These are phyloP conservation scores for Mus caroli DNA, from an alignment of 2,797 vertebrate species.

Conservation along the genomic window DNA sequence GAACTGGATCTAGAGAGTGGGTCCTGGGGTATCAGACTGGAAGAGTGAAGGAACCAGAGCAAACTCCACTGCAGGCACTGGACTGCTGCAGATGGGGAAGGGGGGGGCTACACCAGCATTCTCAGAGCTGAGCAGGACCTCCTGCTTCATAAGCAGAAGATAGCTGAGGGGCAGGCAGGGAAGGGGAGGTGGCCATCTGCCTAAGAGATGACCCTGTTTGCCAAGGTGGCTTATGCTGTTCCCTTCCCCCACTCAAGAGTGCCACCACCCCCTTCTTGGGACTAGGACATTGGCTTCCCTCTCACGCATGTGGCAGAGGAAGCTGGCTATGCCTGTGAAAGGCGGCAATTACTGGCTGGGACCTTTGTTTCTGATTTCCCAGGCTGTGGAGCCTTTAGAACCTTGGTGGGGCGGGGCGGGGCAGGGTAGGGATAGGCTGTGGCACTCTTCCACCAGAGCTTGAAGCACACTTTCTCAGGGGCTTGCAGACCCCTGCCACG, in stretches of 20 bases:
- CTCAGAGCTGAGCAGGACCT: not conserved
- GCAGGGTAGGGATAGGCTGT: not conserved
- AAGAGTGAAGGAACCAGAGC: not conserved
- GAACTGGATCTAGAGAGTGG: not conserved
- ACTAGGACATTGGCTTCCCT: slow-evolving; percentile 85
- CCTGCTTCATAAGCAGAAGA: not conserved
- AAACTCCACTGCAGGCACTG: not conserved
- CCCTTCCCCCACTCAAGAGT: not conserved
- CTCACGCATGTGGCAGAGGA: slow-evolving; percentile 85
- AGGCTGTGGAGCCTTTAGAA: slow-evolving; percentile 70
- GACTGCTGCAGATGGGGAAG: too few species aligned
- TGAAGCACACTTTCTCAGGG: not conserved
- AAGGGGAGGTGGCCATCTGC: not conserved
- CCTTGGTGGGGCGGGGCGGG: not conserved
- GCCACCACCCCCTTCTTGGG: not conserved
- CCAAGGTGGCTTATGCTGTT: not conserved
- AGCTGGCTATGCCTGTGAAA: slow-evolving; percentile 85
- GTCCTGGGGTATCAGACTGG: not conserved
- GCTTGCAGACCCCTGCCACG: not conserved
- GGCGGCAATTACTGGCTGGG: slow-evolving; percentile 77
- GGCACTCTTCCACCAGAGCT: not conserved
- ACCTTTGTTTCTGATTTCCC: slow-evolving; percentile 86
- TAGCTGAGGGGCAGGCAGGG: not conserved
- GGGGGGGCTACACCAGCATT: not conserved
- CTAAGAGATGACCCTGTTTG: not conserved